Evolutionary conservation across 2,113 vertebrate species (phyloP).

Genomic region (Actenoides lindsayi): DNA sequence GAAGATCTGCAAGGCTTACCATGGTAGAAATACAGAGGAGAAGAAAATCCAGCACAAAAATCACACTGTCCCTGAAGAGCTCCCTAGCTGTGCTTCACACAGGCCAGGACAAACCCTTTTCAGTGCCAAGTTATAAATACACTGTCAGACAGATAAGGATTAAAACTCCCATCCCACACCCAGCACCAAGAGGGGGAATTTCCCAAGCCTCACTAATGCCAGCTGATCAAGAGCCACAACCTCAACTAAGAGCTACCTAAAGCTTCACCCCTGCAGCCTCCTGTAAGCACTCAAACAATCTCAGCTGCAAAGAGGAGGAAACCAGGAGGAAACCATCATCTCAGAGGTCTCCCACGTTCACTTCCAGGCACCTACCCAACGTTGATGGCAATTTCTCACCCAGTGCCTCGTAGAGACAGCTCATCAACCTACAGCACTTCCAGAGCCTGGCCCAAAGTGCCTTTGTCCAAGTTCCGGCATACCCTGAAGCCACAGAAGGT

Average conservation of each 20-base stretch:
- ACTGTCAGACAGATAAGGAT: neutral
- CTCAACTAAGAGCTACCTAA: neutral
- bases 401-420: neutral
- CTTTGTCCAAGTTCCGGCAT: neutral
- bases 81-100: neutral
- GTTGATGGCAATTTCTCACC: fast-evolving
- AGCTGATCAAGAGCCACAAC: neutral
- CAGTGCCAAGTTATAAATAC: neutral
- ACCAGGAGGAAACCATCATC: neutral
- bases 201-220: neutral
- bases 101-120: neutral
- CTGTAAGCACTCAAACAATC: neutral
- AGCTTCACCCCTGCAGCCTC: neutral
- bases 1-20: neutral
- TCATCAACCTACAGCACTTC: too few relatives aligned
- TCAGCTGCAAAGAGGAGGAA: neutral
- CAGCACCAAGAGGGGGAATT: neutral
- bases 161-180: neutral
- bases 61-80: neutral
- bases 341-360: fast-evolving
- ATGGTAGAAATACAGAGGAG: neutral
- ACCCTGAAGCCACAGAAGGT: neutral
- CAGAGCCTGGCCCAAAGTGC: neutral
- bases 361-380: neutral
- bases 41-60: neutral